A percentile compares a stretch with the other conserved stretches of the same genome.
These are phyloP conservation scores for Borostomias antarcticus DNA, from an alignment of 2,797 vertebrate species.

Conservation along the genomic window DNA sequence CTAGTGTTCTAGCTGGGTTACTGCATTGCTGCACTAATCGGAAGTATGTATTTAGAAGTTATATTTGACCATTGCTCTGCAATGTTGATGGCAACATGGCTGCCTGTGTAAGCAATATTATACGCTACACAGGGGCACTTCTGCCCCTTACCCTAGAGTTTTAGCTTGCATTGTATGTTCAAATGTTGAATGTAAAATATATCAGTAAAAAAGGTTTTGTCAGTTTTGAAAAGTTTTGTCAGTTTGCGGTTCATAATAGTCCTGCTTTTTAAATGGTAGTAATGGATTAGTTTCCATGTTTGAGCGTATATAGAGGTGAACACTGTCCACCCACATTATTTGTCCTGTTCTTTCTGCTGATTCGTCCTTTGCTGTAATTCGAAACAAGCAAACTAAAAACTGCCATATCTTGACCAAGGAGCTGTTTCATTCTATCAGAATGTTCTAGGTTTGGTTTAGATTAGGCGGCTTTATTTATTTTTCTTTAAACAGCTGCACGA, in stretches of 20 bases:
- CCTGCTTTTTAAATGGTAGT: too few relatives aligned
- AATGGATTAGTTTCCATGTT: too few relatives aligned
- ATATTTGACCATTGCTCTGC: neutral
- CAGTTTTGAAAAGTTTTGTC: too few relatives aligned
- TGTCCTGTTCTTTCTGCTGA: neutral
- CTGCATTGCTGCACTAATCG: too few relatives aligned
- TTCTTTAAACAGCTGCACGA: constrained; percentile 27
- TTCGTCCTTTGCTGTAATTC: neutral
- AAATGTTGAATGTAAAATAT: too few relatives aligned
- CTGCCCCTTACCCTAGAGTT: neutral
- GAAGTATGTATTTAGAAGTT: neutral
- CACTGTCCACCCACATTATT: neutral
- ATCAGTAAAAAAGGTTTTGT: too few relatives aligned
- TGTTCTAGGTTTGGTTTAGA: constrained; percentile 30
- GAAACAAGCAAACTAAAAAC: constrained; percentile 4
- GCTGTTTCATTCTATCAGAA: neutral
- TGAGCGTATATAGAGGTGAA: too few relatives aligned
- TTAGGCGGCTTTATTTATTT: constrained; percentile 29
- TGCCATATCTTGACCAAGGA: neutral
- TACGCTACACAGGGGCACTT: neutral
- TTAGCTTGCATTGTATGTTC: neutral
- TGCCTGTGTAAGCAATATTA: neutral
- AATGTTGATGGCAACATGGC: neutral
- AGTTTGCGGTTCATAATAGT: too few relatives aligned
- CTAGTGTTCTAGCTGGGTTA: too few relatives aligned